Conservation (phyloP, 2,113 vertebrate genomes). For the Bubo bubo region DNA sequence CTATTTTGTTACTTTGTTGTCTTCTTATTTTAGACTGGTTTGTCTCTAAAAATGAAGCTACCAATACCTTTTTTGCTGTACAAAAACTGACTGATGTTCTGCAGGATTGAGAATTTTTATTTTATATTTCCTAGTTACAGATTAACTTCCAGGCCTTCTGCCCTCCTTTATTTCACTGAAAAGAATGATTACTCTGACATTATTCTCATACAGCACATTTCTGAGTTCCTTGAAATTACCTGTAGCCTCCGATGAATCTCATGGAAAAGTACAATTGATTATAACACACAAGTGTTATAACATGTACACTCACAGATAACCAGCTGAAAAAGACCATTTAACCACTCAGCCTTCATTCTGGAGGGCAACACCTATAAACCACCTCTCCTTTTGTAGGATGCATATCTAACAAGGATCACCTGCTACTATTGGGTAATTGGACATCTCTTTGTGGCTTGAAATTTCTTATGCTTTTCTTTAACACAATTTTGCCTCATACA, state of each 20-base stretch:
- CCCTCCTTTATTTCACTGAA: not conserved
- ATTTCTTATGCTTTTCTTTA: not conserved
- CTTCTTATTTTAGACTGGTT: not conserved
- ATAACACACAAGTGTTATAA: not conserved
- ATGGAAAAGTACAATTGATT: not conserved
- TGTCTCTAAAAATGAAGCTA: not conserved
- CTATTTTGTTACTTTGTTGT: not conserved
- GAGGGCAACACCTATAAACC: not conserved
- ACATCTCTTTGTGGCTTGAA: not conserved
- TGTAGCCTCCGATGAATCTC: not conserved
- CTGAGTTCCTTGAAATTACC: not conserved
- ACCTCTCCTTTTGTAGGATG: not conserved
- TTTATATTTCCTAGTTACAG: not conserved
- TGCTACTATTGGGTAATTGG: not conserved
- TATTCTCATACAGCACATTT: not conserved
- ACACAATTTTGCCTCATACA: not conserved
- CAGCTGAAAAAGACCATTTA: not conserved
- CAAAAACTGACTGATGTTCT: not conserved
- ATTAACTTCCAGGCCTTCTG: not conserved
- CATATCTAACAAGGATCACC: not conserved
- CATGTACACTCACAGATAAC: not conserved
- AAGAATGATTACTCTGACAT: not conserved
- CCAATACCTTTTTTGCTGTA: not conserved
- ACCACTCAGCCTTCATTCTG: not conserved
- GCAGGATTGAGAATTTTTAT: not conserved